Evolutionary conservation across 2,888 invertebrate genomes (phyloP).

Genomic region (Phyllotreta striolata): DNA sequence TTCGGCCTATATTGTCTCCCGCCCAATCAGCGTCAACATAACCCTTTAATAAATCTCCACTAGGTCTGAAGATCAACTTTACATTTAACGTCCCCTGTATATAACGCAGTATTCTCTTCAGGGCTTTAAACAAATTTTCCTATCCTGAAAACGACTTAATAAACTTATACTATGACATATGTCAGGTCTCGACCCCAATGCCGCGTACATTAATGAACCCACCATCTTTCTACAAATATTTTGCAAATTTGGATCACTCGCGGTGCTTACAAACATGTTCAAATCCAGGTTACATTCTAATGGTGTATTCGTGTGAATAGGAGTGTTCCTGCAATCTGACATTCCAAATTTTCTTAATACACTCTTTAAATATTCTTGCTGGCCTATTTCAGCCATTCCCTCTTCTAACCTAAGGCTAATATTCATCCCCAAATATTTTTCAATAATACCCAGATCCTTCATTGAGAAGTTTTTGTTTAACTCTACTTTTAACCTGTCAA

Average conservation of each 20-base stretch:
- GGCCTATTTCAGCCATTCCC: slow-evolving; percentile 22
- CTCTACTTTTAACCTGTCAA: slow-evolving; percentile 33
- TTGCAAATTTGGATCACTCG: slow-evolving; percentile 22
- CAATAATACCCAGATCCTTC: slow-evolving; percentile 35
- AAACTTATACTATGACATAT: slow-evolving; percentile 11
- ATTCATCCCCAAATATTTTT: slow-evolving; percentile 33
- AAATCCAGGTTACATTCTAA: slow-evolving; percentile 36
- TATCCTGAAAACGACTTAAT: slow-evolving; percentile 23
- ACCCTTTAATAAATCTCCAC: slow-evolving; percentile 18
- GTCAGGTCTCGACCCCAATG: slow-evolving; percentile 10
- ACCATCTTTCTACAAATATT: slow-evolving; percentile 38
- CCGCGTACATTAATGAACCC: slow-evolving; percentile 39
- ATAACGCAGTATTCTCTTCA: slow-evolving; percentile 22
- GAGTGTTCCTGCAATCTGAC: slow-evolving; percentile 31
- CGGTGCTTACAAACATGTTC: slow-evolving; percentile 25
- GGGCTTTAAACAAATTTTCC: slow-evolving; percentile 16
- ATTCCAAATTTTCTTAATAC: slow-evolving; percentile 29
- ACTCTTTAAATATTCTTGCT: slow-evolving; percentile 28
- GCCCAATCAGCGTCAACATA: slow-evolving; percentile 37
- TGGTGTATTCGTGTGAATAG: slow-evolving; percentile 22
- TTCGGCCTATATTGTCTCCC: slow-evolving; percentile 17
- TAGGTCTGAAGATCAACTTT: slow-evolving; percentile 24
- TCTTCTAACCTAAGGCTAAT: slow-evolving; percentile 27
- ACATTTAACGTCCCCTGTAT: slow-evolving; percentile 29
- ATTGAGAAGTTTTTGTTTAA: slow-evolving; percentile 24